These are phyloP conservation scores for Prunella strophiata DNA, from an alignment of 2,797 vertebrate species.

Conservation along the genomic window DNA sequence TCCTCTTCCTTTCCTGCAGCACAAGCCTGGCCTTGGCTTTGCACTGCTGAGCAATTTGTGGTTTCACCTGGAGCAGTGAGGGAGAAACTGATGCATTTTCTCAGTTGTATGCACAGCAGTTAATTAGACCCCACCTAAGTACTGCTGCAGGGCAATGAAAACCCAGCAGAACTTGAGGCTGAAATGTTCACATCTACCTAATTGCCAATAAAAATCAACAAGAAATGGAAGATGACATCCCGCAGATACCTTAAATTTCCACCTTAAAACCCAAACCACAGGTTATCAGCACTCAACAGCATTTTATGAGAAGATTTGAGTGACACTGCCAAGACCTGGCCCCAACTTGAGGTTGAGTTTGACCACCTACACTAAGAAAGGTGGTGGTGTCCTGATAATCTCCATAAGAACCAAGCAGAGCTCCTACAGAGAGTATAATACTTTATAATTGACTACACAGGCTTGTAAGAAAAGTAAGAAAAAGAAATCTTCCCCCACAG, in stretches of 20 bases:
- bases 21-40: not conserved
- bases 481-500: not conserved
- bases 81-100: not conserved
- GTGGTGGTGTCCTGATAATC: not conserved
- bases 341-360: not conserved
- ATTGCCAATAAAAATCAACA: conserved; percentile 10
- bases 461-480: not conserved
- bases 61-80: not conserved
- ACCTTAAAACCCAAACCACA: not conserved
- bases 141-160: conserved; percentile 14
- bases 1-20: not conserved
- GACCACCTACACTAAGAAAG: not conserved
- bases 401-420: not conserved
- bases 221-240: not conserved
- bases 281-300: not conserved
- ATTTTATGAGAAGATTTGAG: not conserved
- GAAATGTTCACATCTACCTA: not conserved
- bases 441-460: not conserved
- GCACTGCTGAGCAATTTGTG: not conserved
- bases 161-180: not conserved
- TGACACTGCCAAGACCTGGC: not conserved
- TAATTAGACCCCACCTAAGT: not conserved
- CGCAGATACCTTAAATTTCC: not conserved
- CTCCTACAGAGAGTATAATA: not conserved
- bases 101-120: not conserved